These are phyloP conservation scores for Trachops cirrhosus DNA, from an alignment of 2,797 vertebrate species.

Conservation along the genomic window DNA sequence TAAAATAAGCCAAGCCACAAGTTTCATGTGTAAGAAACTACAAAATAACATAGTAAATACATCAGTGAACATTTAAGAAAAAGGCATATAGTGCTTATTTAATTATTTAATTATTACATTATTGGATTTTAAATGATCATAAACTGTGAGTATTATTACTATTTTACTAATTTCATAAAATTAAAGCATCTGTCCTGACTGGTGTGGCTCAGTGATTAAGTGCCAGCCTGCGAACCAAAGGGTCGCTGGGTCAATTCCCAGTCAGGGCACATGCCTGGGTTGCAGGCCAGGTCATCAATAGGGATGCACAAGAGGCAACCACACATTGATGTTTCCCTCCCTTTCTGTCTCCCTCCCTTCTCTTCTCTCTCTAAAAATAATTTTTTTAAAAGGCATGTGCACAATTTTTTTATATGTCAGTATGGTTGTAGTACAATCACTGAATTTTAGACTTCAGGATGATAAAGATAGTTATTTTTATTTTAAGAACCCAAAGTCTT, in stretches of 20 bases:
- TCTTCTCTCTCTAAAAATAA: no score
- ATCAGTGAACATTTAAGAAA: neutral
- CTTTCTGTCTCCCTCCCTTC: no score
- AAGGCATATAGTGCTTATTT: neutral
- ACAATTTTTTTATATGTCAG: neutral
- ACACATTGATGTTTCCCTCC: no score
- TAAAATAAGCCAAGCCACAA: neutral
- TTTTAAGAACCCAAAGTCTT: neutral
- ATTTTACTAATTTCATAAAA: neutral
- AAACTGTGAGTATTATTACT: neutral
- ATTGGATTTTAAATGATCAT: neutral
- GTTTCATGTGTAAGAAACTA: neutral
- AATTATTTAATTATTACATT: neutral
- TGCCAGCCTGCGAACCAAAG: no score
- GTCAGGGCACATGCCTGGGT: no score
- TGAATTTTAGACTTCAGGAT: slow-evolving; percentile 12
- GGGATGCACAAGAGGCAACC: no score
- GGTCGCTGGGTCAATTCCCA: no score
- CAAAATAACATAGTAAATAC: neutral
- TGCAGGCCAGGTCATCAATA: no score
- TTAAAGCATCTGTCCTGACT: neutral
- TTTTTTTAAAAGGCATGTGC: neutral
- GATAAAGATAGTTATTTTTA: neutral
- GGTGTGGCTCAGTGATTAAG: no score
- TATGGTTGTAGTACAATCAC: neutral